These are phyloP conservation scores for Bombus soroeensis DNA, from an alignment of 1,140 invertebrate genomes.

Conservation along the genomic window DNA sequence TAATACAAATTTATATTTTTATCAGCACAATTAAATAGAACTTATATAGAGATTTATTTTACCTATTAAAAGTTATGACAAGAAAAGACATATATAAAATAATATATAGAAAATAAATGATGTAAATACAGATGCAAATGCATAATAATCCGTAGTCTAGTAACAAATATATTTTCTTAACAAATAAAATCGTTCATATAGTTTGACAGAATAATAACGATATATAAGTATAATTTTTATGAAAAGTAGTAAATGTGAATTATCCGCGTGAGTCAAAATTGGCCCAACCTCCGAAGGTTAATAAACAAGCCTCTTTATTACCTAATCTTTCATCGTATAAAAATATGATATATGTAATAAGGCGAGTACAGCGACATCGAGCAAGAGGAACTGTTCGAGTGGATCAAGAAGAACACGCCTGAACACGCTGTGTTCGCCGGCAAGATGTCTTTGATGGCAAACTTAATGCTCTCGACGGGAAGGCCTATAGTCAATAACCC, in stretches of 20 bases:
- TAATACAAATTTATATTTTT: too few species aligned
- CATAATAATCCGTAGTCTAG: too few species aligned
- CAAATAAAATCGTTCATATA: too few species aligned
- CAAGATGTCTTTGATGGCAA: constrained; percentile 93
- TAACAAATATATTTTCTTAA: too few species aligned
- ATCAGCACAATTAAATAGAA: too few species aligned
- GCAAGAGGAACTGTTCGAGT: constrained; percentile 89
- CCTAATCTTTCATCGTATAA: neutral
- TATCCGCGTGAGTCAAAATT: too few species aligned
- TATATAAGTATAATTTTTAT: too few species aligned
- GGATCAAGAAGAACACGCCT: constrained; percentile 87
- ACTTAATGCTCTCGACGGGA: constrained; percentile 89
- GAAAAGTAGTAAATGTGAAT: too few species aligned
- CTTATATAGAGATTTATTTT: too few species aligned
- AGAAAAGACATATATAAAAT: too few species aligned
- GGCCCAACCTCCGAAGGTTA: too few species aligned
- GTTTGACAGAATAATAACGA: neutral
- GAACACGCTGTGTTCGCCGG: constrained; percentile 89
- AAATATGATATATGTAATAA: constrained; percentile 53
- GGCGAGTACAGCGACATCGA: constrained; percentile 89
- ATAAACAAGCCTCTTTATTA: neutral
- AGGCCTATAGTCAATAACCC: constrained; percentile 92
- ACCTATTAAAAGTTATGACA: too few species aligned
- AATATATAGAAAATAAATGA: neutral
- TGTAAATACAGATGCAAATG: neutral